Evolutionary conservation across 1,140 invertebrate species (phyloP), one percentile per base, ranked within the genome.

Genomic region (Tetramorium simillimum): DNA sequence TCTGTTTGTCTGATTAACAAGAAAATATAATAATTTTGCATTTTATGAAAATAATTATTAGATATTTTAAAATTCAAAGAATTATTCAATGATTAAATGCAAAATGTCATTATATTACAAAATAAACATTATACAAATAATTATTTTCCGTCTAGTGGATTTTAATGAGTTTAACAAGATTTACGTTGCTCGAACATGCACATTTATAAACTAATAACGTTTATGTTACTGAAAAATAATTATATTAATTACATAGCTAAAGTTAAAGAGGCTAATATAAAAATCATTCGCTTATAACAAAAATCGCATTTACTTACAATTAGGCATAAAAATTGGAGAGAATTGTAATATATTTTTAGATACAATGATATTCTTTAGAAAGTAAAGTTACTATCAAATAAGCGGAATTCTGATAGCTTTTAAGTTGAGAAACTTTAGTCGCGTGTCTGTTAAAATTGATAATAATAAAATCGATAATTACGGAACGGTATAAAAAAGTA

Each of bases 211-310:
- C 91, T 88, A 92, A 90, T 89, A 89, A 88, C 86, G 76, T 72
- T 91, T 86, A 89, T 76, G 85, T 91, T 88, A 91, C 92, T 93
- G 92, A 93, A 93, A 92, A 94, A 93, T 93, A 93, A 93, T 89
- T 88, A 92, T 90, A 93, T 94, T 93, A 92, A 93, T 93, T 89
- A 43, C 88, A 82, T 72, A 85, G 91, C 93, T 87, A 89, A 89
- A 91, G 77, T 90, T 88, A 67, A 84, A 56, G 72, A 75, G 58
- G 21, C 80, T 12, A 63, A 69, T 37, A 40, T 24, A 3, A 69
- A 6, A 53, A 80, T 78, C 7, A 53, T 37, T 80, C n/a, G 28
- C 14, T 46, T 46, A 46, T 46, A 62, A 33, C 16, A 16, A 62
- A n/a, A 63, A 62, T 77, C 3, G 33, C 5, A 49, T 69, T 76